A percentile compares a stretch with the other conserved stretches of the same genome.
Evolutionary conservation across 2,888 invertebrate species (phyloP).

Genomic region (Heterodera filipjevi): DNA sequence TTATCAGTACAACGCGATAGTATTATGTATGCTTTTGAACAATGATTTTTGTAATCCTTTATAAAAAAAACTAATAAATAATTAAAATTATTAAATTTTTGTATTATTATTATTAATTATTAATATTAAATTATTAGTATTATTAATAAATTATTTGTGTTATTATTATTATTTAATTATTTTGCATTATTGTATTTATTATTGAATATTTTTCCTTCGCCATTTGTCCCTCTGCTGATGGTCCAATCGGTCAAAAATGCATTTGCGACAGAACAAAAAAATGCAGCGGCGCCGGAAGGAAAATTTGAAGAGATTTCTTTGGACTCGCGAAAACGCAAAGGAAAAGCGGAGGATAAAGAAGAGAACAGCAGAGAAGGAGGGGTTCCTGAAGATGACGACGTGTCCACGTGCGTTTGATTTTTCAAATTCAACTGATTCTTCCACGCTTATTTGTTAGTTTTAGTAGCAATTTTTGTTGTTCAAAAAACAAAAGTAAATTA

Average conservation of each 20-base stretch:
- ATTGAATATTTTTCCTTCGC: background rate
- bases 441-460: too few relatives aligned
- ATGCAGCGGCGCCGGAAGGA: background rate
- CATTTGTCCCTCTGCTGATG: background rate
- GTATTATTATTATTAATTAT: background rate
- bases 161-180: too few relatives aligned
- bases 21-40: background rate
- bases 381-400: background rate
- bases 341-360: background rate
- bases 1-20: background rate
- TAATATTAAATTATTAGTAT: too few relatives aligned
- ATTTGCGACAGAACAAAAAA: background rate
- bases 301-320: background rate
- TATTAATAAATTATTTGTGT: too few relatives aligned
- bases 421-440: too few relatives aligned
- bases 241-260: background rate
- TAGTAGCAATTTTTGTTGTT: too few relatives aligned
- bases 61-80: too few relatives aligned
- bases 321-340: background rate
- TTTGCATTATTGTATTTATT: background rate
- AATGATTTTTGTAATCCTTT: too few relatives aligned
- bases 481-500: too few relatives aligned
- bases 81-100: background rate
- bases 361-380: background rate
- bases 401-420: too few relatives aligned